These are phyloP conservation scores for Argyresthia goedartella DNA, from an alignment of 2,888 invertebrate genomes.

Conservation along the genomic window DNA sequence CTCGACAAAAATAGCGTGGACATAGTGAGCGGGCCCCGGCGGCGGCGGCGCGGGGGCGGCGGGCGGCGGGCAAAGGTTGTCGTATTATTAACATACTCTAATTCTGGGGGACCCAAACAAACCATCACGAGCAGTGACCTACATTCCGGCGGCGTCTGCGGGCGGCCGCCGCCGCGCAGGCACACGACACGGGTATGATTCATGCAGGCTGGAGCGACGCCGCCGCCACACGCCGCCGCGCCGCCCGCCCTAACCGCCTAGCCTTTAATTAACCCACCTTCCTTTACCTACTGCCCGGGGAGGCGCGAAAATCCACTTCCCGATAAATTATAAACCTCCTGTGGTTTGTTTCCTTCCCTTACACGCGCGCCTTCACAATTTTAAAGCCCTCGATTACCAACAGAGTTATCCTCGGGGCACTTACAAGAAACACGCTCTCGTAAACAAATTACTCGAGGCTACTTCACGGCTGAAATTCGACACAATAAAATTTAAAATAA, in stretches of 20 bases:
- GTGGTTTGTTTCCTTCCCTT: no score
- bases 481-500: no score
- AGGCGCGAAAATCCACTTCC: neutral
- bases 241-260: conserved; percentile 11
- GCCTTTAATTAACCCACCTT: neutral
- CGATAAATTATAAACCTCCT: neutral
- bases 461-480: no score
- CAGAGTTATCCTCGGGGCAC: neutral
- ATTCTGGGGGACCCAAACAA: conserved; percentile 67
- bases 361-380: neutral
- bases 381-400: neutral
- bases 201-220: conserved; percentile 29
- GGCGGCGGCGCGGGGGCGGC: conserved; percentile 19
- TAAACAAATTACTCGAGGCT: neutral
- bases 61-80: conserved; percentile 51
- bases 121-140: conserved; percentile 63
- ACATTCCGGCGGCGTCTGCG: conserved; percentile 52
- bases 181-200: conserved; percentile 47
- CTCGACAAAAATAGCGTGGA: conserved; percentile 36
- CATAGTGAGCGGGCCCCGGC: conserved; percentile 12
- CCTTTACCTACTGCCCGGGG: neutral
- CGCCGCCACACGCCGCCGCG: conserved; percentile 16
- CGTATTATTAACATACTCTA: conserved; percentile 63
- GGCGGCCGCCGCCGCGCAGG: conserved; percentile 19
- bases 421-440: neutral